Evolutionary conservation across 2,113 vertebrate species (phyloP), one percentile per base, ranked within the genome.

Genomic region (Nibea coibor): DNA sequence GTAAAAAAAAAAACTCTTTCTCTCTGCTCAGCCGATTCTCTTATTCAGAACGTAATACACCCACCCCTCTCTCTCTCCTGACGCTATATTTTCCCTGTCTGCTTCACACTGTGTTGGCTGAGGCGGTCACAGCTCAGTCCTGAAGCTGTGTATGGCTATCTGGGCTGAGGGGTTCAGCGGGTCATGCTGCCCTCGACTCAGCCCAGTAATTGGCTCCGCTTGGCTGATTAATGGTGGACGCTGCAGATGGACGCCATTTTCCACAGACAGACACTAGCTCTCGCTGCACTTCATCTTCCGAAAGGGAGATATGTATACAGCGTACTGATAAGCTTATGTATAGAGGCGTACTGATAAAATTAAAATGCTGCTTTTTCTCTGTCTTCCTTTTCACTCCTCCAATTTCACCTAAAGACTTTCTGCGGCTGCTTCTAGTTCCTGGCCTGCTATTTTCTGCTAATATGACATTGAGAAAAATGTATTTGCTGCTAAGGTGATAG

Each of bases 191-290:
- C 82, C 72, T 83, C 81, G 90, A 85, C 81, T 78, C 80, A 48
- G 88, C 72, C 65, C 79, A 89, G 80, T 94, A 93, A 94, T 94
- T 94, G 91, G 87, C 90, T 93, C 84, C 84, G 89, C 90, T 92
- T 89, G 86, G 89, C 85, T 94, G 93, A 94, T 93, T 93, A 93
- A 92, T 93, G 87, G 84, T 76, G 90, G 88, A 91, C 91, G 87
- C 82, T 93, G 92, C 90, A 86, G 92, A 93, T 86, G 87, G 91
- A 93, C 84, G 87, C 84, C 88, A 92, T 92, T 93, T 91, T 91
- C 83, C 82, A 87, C 88, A 89, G 89, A 90, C 85, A 92, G 81
- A 85, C 75, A 81, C 71, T 63, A 50, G 65, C 77, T 89, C 89
- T 89, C 51, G 26, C 26, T n/a, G 72, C 64, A 81, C 57, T 84